Evolutionary conservation across 2,888 invertebrate genomes (phyloP).

Genomic region (Pseudeuparius sepicola): DNA sequence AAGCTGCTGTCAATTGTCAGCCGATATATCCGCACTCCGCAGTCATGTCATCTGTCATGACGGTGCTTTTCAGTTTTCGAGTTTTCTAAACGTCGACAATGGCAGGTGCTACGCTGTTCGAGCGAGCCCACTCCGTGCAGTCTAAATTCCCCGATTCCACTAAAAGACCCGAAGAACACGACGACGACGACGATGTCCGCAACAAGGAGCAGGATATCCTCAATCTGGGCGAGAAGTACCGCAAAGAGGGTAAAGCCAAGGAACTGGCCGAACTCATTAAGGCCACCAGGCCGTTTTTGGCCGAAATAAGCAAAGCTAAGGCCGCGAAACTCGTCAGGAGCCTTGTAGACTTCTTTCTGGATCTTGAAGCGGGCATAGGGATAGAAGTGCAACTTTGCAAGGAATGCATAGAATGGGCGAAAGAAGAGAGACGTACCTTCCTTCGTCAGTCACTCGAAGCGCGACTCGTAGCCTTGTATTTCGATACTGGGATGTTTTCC

Average conservation of each 20-base stretch:
- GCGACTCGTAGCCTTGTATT: constrained; percentile 87
- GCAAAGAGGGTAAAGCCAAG: constrained; percentile 89
- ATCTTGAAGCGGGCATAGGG: constrained; percentile 92
- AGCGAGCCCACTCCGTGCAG: constrained; percentile 70
- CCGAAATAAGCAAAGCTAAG: constrained; percentile 95
- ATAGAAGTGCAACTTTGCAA: constrained; percentile 88
- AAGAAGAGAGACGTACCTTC: constrained; percentile 94
- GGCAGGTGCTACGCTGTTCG: constrained; percentile 87
- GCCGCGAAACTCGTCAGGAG: constrained; percentile 96
- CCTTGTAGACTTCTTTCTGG: constrained; percentile 93
- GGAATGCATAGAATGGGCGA: constrained; percentile 99
- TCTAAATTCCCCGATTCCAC: constrained; percentile 67
- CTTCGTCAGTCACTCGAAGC: constrained; percentile 93
- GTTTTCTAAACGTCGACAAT: too few relatives aligned
- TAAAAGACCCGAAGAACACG: constrained; percentile 65
- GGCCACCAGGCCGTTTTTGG: constrained; percentile 89
- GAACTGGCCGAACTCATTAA: constrained; percentile 88
- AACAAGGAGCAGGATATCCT: constrained; percentile 90
- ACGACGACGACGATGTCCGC: constrained; percentile 82
- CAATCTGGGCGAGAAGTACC: constrained; percentile 83
- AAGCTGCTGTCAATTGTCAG: too few relatives aligned
- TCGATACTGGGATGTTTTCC: constrained; percentile 80
- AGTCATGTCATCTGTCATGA: too few relatives aligned
- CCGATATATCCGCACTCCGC: too few relatives aligned
- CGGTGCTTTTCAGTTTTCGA: too few relatives aligned